Conservation (phyloP, 2,888 invertebrate species). For the Chirona hameri region DNA sequence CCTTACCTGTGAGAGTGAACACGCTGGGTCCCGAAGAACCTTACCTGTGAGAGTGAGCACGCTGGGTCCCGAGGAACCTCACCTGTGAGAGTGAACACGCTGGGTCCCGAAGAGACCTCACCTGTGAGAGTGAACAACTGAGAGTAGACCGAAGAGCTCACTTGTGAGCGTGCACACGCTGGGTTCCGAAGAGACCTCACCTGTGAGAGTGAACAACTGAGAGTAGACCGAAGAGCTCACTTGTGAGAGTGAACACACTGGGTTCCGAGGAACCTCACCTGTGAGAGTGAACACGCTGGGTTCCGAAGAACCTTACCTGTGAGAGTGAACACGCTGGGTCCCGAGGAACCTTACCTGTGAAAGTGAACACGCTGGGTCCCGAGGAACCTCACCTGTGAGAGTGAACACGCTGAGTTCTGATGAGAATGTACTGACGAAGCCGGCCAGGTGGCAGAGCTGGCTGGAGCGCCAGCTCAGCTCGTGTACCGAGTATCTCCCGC, state of each 20-base stretch:
- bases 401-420: constrained; percentile 48
- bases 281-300: constrained; percentile 47
- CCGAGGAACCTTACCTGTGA: constrained; percentile 43
- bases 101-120: constrained; percentile 37
- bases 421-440: constrained; percentile 48
- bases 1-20: no score
- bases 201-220: no score
- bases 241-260: constrained; percentile 47
- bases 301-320: constrained; percentile 44
- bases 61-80: no score
- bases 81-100: no score
- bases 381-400: constrained; percentile 43
- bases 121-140: constrained; percentile 47
- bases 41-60: no score
- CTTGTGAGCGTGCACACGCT: no score
- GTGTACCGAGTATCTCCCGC: constrained; percentile 50
- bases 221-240: constrained; percentile 38
- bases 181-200: no score
- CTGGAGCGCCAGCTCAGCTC: constrained; percentile 46
- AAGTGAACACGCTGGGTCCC: constrained; percentile 47
- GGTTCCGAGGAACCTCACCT: constrained; percentile 46
- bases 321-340: no score
- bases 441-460: constrained; percentile 46
- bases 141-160: no score
- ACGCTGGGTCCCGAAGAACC: no score